Evolutionary conservation across 2,797 vertebrate genomes (phyloP).

Genomic region (Tapera naevia): DNA sequence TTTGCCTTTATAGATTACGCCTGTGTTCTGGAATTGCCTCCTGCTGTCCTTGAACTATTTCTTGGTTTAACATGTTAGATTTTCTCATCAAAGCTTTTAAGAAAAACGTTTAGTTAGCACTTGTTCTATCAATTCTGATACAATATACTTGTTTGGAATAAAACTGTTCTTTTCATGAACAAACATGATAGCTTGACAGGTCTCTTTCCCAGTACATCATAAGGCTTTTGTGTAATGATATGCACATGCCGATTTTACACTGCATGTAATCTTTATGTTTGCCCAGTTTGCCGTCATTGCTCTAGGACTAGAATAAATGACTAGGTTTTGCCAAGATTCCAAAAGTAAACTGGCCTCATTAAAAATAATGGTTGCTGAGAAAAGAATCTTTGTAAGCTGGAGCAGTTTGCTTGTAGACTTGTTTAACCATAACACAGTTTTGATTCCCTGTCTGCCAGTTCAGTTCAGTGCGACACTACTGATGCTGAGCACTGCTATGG

Average conservation of each 20-base stretch:
- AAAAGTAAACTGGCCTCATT: constrained; percentile 68
- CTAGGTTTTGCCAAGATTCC: constrained; percentile 64
- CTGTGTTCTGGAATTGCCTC: constrained; percentile 78
- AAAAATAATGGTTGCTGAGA: constrained; percentile 65
- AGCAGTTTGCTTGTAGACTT: constrained; percentile 9
- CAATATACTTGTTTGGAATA: constrained; percentile 57
- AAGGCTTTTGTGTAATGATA: constrained; percentile 51
- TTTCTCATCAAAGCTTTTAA: constrained; percentile 76
- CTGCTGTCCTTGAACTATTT: constrained; percentile 73
- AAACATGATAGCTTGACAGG: constrained; percentile 38
- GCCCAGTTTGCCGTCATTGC: constrained; percentile 54
- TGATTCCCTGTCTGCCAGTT: constrained; percentile 35
- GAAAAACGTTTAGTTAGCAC: constrained; percentile 59
- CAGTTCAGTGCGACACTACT: constrained; percentile 40
- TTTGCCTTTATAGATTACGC: constrained; percentile 77
- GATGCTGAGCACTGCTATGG: constrained; percentile 28
- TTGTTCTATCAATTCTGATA: constrained; percentile 66
- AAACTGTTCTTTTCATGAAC: constrained; percentile 65
- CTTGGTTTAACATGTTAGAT: constrained; percentile 73
- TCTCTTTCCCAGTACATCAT: constrained; percentile 19
- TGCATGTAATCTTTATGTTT: constrained; percentile 62
- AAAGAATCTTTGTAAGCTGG: constrained; percentile 38
- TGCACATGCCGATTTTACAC: constrained; percentile 68
- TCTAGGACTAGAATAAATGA: constrained; percentile 69
- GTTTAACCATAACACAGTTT: constrained; percentile 46